Conservation (phyloP, 1,140 invertebrate genomes). For the Bursaphelenchus mucronatus region DNA sequence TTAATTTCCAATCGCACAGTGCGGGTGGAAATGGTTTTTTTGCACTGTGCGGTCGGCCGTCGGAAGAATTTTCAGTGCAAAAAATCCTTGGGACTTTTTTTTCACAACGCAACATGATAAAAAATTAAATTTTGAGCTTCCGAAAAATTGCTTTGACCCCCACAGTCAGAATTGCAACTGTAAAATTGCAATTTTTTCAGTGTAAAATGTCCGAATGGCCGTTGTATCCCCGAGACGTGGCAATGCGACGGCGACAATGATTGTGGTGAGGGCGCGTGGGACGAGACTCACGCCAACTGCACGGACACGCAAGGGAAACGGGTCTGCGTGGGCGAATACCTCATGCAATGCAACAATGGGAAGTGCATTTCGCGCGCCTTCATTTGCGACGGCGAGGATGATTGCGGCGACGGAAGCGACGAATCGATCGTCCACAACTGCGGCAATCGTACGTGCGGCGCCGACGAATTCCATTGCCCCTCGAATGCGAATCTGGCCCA, state of each 20-base stretch:
- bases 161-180: too few species aligned
- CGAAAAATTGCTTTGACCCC: too few species aligned
- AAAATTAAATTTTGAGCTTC: too few species aligned
- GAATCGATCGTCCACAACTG: conserved; percentile 67
- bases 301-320: conserved; percentile 52
- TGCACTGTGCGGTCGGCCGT: too few species aligned
- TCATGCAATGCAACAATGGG: conserved; percentile 82
- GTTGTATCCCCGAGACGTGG: conserved; percentile 61
- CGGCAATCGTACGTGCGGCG: conserved; percentile 63
- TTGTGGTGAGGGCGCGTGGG: conserved; percentile 63
- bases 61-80: too few species aligned
- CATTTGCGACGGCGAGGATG: conserved; percentile 92
- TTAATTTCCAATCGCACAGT: too few species aligned
- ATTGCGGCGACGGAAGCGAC: conserved; percentile 62
- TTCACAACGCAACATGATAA: too few species aligned
- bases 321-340: conserved; percentile 57
- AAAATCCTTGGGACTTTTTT: too few species aligned
- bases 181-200: conserved; percentile 25
- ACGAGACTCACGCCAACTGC: conserved; percentile 60
- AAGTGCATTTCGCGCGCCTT: conserved; percentile 92
- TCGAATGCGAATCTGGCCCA: conserved; percentile 65
- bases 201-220: conserved; percentile 56
- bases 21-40: too few species aligned
- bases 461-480: conserved; percentile 66
- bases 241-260: conserved; percentile 62